Evolutionary conservation across 2,797 vertebrate genomes (phyloP).

Genomic region (Notolabrus celidotus): DNA sequence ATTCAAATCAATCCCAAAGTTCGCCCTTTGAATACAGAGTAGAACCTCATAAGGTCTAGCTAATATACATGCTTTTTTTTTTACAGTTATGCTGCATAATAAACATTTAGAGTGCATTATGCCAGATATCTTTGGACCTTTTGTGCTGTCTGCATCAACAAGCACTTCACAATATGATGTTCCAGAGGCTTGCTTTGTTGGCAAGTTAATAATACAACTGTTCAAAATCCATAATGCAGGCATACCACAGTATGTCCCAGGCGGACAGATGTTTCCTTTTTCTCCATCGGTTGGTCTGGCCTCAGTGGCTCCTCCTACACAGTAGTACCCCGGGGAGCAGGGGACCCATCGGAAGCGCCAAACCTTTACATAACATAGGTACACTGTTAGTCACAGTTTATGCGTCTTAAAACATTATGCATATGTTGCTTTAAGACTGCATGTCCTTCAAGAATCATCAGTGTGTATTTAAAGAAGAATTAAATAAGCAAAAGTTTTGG

Average conservation of each 20-base stretch:
- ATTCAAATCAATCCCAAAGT: constrained; percentile 14
- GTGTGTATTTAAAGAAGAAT: background rate
- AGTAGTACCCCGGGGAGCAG: constrained; percentile 91
- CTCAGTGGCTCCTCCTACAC: constrained; percentile 82
- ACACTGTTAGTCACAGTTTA: constrained; percentile 13
- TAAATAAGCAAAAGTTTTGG: background rate
- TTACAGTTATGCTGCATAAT: background rate
- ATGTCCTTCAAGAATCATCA: background rate
- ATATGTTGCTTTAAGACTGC: background rate
- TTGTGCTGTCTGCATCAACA: background rate
- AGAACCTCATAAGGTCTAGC: background rate
- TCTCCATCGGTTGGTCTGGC: constrained; percentile 86
- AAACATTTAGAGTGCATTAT: background rate
- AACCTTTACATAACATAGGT: constrained; percentile 78
- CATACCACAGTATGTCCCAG: constrained; percentile 91
- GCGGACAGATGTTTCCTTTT: constrained; percentile 89
- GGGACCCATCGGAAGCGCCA: constrained; percentile 88
- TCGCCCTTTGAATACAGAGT: constrained; percentile 7
- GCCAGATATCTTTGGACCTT: background rate
- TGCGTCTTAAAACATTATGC: background rate
- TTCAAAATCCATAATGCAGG: constrained; percentile 27
- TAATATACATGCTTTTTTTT: background rate
- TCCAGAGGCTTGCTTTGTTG: constrained; percentile 12
- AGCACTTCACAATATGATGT: background rate
- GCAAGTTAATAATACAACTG: constrained; percentile 1